A percentile compares a stretch with the other conserved stretches of the same genome.
Evolutionary conservation across 2,113 vertebrate genomes (phyloP).

Genomic region (Ammodytes marinus): DNA sequence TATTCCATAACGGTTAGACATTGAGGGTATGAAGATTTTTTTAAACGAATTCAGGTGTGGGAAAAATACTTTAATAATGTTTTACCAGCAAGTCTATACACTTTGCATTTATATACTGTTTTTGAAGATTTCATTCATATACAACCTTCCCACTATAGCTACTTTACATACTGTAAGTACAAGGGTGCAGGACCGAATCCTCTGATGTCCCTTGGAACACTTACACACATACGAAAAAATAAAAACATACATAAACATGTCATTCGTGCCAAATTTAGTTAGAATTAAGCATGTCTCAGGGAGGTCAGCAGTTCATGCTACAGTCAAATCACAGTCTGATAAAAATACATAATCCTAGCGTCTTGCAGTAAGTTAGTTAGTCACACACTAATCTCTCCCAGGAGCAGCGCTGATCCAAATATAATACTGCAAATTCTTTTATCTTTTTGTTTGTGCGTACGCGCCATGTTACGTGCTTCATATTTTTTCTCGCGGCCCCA

Average conservation of each 20-base stretch:
- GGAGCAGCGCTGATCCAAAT: constrained; percentile 19
- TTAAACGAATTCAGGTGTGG: background rate
- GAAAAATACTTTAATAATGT: background rate
- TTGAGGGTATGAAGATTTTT: background rate
- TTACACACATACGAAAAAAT: constrained; percentile 8
- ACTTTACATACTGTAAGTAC: background rate
- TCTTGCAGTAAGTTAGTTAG: constrained; percentile 40
- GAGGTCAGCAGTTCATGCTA: constrained; percentile 45
- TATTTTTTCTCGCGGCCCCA: constrained; percentile 13
- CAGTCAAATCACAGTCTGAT: constrained; percentile 34
- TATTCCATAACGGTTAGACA: no score
- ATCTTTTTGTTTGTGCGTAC: constrained; percentile 10
- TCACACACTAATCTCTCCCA: constrained; percentile 37
- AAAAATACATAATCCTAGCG: constrained; percentile 45
- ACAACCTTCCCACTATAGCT: background rate
- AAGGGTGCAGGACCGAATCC: background rate
- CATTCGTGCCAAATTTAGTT: background rate
- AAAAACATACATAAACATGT: constrained; percentile 10
- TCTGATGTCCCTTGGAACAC: constrained; percentile 2
- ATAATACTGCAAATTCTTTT: constrained; percentile 13
- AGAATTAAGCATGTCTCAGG: constrained; percentile 9
- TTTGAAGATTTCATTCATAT: background rate
- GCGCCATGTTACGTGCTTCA: background rate
- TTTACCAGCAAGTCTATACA: background rate
- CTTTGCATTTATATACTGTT: background rate